A percentile compares a stretch with the other conserved stretches of the same genome.
Conservation (phyloP, 1,140 invertebrate species). For the Hypsibius dujardini region DNA sequence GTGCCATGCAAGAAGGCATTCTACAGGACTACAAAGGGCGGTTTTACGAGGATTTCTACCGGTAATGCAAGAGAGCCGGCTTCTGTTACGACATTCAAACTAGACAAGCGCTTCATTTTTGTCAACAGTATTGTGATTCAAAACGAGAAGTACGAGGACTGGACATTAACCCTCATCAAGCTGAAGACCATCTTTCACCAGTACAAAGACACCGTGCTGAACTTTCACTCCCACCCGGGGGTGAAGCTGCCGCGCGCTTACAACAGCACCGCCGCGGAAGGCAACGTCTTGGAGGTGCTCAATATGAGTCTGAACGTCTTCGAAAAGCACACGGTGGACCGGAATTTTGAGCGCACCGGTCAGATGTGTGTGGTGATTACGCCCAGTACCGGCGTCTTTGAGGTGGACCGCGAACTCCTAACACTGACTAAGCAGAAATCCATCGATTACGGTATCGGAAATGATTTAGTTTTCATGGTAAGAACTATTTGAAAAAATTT, state of each 20-base stretch:
- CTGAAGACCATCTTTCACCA: conserved; percentile 70
- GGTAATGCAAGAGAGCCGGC: conserved; percentile 35
- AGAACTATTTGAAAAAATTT: too few relatives aligned
- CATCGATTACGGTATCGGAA: conserved; percentile 72
- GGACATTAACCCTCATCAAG: conserved; percentile 68
- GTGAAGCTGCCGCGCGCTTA: conserved; percentile 57
- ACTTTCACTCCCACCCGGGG: conserved; percentile 58
- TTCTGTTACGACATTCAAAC: conserved; percentile 17
- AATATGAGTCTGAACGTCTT: conserved; percentile 97
- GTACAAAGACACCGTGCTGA: conserved; percentile 68
- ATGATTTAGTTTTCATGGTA: conserved; percentile 75
- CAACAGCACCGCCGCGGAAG: conserved; percentile 78
- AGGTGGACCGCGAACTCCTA: conserved; percentile 86
- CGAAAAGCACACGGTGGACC: conserved; percentile 90
- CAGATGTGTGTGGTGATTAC: conserved; percentile 94
- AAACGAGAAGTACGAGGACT: conserved; percentile 95
- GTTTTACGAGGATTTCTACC: conserved; percentile 96
- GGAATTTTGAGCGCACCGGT: conserved; percentile 92
- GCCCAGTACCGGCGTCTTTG: conserved; percentile 82
- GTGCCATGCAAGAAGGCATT: conserved; percentile 73
- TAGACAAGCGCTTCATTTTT: too few relatives aligned
- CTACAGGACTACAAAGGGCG: conserved; percentile 79
- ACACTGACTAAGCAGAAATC: conserved; percentile 96
- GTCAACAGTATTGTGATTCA: conserved; percentile 69
- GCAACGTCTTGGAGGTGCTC: conserved; percentile 92